Percentiles rank a stretch among this genome's conserved stretches.
These are phyloP conservation scores for Orthonevra nobilis DNA, from an alignment of 2,888 invertebrate species.

Conservation along the genomic window DNA sequence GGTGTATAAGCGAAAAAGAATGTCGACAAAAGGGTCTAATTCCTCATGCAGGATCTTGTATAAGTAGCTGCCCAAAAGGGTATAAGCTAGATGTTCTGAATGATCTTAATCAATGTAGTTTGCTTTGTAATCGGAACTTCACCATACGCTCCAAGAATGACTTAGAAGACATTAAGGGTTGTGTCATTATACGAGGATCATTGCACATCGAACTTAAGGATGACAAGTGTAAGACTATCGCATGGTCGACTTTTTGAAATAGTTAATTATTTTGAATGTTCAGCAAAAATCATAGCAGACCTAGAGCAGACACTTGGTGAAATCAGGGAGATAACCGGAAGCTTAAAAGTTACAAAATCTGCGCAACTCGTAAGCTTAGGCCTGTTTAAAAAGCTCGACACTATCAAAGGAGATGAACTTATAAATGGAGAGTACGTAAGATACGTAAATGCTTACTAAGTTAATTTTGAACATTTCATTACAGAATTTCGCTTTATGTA, in stretches of 20 bases:
- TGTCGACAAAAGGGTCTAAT: conserved; percentile 72
- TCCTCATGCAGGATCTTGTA: conserved; percentile 81
- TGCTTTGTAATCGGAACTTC: conserved; percentile 73
- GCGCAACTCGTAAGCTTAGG: conserved; percentile 83
- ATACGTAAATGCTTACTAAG: no score
- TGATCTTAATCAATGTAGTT: conserved; percentile 67
- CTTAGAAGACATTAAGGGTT: conserved; percentile 82
- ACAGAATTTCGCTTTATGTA: conserved; percentile 82
- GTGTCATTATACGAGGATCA: conserved; percentile 86
- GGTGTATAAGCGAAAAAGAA: conserved; percentile 72
- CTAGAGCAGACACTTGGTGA: conserved; percentile 83
- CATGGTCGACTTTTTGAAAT: no score
- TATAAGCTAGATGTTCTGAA: conserved; percentile 64
- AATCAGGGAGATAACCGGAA: conserved; percentile 85
- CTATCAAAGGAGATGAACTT: conserved; percentile 83
- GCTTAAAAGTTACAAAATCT: conserved; percentile 84
- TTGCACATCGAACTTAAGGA: conserved; percentile 82
- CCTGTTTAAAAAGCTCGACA: conserved; percentile 84
- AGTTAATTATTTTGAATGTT: no score
- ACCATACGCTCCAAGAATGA: conserved; percentile 72
- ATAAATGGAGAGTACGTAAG: conserved; percentile 74
- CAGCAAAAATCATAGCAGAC: conserved; percentile 76
- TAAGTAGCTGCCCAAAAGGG: conserved; percentile 85
- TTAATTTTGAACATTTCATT: background rate
- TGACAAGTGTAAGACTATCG: conserved; percentile 73